These are phyloP conservation scores for Pogonomyrmex californicus DNA, from an alignment of 1,140 invertebrate genomes.

Conservation along the genomic window DNA sequence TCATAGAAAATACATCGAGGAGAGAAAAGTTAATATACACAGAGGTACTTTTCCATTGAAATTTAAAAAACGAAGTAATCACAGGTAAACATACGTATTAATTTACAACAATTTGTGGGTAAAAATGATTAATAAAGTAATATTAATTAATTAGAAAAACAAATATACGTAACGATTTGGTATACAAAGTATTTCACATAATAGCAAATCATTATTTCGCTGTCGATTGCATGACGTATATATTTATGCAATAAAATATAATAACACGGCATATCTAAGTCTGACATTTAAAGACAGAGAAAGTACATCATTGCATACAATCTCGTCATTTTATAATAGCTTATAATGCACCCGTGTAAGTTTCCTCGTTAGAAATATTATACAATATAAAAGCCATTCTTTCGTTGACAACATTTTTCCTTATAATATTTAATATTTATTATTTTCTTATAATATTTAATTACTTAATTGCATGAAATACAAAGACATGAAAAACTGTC, in stretches of 20 bases:
- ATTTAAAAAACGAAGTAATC: not conserved
- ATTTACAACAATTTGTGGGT: not conserved
- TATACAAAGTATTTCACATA: not conserved
- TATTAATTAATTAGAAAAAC: not conserved
- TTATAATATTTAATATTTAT: not conserved
- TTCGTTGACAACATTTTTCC: not conserved
- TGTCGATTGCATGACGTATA: not conserved
- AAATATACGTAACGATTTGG: not conserved
- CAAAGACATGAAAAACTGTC: not conserved
- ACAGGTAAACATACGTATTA: not conserved
- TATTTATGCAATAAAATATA: constrained; percentile 44
- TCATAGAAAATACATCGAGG: not conserved
- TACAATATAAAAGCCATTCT: not conserved
- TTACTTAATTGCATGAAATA: not conserved
- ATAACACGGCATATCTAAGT: not conserved
- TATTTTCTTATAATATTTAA: not conserved
- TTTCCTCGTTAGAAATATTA: not conserved
- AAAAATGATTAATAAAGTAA: not conserved
- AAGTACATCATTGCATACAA: constrained; percentile 12
- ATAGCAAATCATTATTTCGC: not conserved
- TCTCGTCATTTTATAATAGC: constrained; percentile 26
- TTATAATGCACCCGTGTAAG: not conserved
- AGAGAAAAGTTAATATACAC: not conserved
- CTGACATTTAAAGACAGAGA: constrained; percentile 43
- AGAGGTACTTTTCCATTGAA: not conserved